These are phyloP conservation scores for Drosophila pseudotalamancana DNA, from an alignment of 2,888 invertebrate genomes.

Conservation along the genomic window DNA sequence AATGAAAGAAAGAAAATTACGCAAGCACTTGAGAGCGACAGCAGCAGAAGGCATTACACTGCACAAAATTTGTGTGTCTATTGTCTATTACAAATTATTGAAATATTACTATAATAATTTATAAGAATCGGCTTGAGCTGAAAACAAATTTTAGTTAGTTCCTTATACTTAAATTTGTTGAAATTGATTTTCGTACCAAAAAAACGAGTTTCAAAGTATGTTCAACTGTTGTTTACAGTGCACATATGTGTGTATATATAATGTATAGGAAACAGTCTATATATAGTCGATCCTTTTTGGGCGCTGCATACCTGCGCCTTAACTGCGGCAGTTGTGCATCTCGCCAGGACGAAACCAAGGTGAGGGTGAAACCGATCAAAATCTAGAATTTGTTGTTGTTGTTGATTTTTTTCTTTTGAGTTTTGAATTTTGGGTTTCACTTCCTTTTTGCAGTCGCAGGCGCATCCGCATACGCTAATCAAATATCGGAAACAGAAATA, in stretches of 20 bases:
- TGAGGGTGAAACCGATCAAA: conserved; percentile 64
- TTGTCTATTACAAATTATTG: background rate
- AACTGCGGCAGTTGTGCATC: conserved; percentile 37
- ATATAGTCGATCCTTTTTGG: conserved; percentile 35
- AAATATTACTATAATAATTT: too few relatives aligned
- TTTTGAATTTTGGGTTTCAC: conserved; percentile 31
- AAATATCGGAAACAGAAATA: conserved; percentile 65
- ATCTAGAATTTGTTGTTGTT: conserved; percentile 66
- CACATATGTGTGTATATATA: background rate
- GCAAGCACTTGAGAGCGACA: conserved; percentile 67
- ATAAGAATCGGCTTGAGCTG: too few relatives aligned
- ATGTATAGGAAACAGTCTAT: conserved; percentile 27
- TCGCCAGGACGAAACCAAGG: background rate
- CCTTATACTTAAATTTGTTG: background rate
- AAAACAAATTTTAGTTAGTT: too few relatives aligned
- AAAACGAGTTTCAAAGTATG: background rate
- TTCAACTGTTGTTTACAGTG: background rate
- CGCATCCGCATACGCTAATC: conserved; percentile 68
- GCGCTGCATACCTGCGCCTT: conserved; percentile 40
- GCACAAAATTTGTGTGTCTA: background rate
- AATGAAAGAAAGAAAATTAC: conserved; percentile 57
- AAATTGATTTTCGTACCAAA: too few relatives aligned
- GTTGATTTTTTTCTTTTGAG: background rate
- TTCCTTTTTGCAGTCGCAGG: conserved; percentile 38
- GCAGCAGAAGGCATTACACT: conserved; percentile 36